Base-by-base conservation (phyloP, 2,797 vertebrate genomes). In the Tamandua tetradactyla region DNA sequence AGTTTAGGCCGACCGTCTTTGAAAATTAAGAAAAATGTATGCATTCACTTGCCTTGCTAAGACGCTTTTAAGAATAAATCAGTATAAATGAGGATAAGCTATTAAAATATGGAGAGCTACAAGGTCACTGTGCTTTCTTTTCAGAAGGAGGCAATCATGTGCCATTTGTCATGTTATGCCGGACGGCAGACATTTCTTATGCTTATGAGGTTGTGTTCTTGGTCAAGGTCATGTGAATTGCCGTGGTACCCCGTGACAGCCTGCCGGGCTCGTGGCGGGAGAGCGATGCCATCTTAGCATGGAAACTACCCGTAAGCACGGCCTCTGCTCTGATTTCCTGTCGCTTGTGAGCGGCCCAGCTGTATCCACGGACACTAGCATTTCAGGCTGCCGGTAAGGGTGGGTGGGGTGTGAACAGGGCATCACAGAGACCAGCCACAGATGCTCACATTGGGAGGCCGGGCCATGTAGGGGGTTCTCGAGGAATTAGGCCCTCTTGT, bases 91-190 rank as follows among this genome's bases (percentile, higher is more conserved):
- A 18, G 74, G 32, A 30, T 13, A 2, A 37, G 30, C 30, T 62
- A 30, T 59, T 52, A 69, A n/a, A 68, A 27, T 55, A 10, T 0
- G 5, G 79, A 44, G 66, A 49, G 23, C 15, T 30, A 9, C 23
- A 40, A 52, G 55, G 55, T 7, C 57, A 5, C 4, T 22, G 7
- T 0, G 30, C 23, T 25, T 66, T 5, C 14, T 30, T 76, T 75
- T 35, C 22, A 12, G 25, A 37, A 55, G 44, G 49, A 35, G 25
- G 23, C 30, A 10, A 3, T 12, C 17, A 2, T 0, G 0, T 11
- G 18, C 35, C 23, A 37, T 57, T 30, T 14, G 27, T 44, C 0
- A 0, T 1, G 1, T 5, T 0, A 0, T 3, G 0, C 42, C 0
- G 55, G 13, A 2, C 13, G 2, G 30, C 9, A 17, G 52, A 14